Evolutionary conservation across 2,113 vertebrate species (phyloP).

Genomic region (Podiceps cristatus): DNA sequence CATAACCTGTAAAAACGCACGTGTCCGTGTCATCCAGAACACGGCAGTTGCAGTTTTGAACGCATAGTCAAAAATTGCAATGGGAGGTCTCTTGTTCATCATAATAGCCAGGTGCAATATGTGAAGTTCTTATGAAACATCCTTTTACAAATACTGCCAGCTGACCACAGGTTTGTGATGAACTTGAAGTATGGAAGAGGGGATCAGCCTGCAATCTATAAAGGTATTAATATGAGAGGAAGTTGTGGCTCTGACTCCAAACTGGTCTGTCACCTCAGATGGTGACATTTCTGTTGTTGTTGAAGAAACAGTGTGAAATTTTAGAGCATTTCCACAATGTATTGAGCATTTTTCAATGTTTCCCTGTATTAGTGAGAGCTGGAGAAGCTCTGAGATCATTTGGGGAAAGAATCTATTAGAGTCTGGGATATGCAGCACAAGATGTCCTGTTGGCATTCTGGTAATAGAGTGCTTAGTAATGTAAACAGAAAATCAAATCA

Average conservation of each 20-base stretch:
- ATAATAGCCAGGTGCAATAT: not conserved
- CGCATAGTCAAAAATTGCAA: not conserved
- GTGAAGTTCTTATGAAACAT: not conserved
- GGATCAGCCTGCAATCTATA: not conserved
- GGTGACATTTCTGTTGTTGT: not conserved
- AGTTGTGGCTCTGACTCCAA: not conserved
- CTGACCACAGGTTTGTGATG: not conserved
- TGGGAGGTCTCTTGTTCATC: not conserved
- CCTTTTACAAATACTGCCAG: not conserved
- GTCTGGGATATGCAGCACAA: not conserved
- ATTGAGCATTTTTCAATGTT: not conserved
- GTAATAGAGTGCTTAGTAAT: not conserved
- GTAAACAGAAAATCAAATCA: not conserved
- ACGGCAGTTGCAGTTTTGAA: not conserved
- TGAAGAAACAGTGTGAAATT: not conserved
- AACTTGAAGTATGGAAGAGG: not conserved
- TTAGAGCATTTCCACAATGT: not conserved
- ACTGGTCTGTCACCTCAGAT: not conserved
- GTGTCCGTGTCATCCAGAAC: not conserved
- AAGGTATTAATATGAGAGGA: not conserved
- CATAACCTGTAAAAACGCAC: not conserved
- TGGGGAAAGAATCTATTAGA: not conserved
- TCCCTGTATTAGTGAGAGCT: not conserved
- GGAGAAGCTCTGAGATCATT: not conserved
- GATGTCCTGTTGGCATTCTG: not conserved